These are phyloP conservation scores for Diorhabda elongata DNA, from an alignment of 1,140 invertebrate species.

Conservation along the genomic window DNA sequence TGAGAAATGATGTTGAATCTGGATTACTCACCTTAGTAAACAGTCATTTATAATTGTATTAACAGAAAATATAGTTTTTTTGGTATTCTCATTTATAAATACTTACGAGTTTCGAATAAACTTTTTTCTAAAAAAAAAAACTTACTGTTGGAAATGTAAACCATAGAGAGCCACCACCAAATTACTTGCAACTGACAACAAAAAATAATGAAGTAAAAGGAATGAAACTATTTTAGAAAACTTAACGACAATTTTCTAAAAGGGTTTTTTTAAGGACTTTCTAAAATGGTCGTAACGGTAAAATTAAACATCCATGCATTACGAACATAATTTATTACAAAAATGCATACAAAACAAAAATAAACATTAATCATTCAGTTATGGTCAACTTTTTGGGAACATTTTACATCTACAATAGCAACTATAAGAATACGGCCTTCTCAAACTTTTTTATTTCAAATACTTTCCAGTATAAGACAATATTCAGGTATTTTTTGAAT, in stretches of 20 bases:
- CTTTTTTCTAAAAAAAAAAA: neutral
- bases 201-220: neutral
- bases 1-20: too few relatives aligned
- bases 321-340: slow-evolving; percentile 14
- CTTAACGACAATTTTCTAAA: neutral
- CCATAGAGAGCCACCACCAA: slow-evolving; percentile 12
- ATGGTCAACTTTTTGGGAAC: neutral
- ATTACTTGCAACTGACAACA: slow-evolving; percentile 5
- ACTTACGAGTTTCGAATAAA: neutral
- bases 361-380: neutral
- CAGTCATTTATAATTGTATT: too few relatives aligned
- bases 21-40: too few relatives aligned
- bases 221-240: neutral
- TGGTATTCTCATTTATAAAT: neutral
- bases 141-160: slow-evolving; percentile 14
- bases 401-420: neutral
- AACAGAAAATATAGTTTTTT: too few relatives aligned
- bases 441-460: neutral
- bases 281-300: neutral
- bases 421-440: neutral
- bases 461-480: too few relatives aligned
- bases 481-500: too few relatives aligned
- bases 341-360: slow-evolving; percentile 13
- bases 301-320: slow-evolving; percentile 15
- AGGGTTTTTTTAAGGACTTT: neutral